phyloP scores from a whole-genome alignment of 1,140 invertebrate species.

The Drosophila triauraria region DNA sequence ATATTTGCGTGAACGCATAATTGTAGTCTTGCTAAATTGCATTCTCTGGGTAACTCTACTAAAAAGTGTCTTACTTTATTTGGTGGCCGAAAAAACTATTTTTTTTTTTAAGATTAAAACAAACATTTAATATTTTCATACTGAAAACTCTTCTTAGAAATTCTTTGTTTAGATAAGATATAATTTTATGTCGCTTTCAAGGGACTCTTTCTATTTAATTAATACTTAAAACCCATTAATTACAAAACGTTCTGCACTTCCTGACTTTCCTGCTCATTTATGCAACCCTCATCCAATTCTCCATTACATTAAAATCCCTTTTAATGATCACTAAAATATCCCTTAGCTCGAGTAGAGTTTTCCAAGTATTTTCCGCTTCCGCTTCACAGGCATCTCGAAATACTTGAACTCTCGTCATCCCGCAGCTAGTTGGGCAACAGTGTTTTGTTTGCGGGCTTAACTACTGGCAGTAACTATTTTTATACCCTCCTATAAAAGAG shows the following conservation, averaged over 20 bases:
- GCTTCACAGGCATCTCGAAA: neutral
- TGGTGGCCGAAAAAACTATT: neutral
- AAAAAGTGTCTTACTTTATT: neutral
- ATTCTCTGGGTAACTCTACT: neutral
- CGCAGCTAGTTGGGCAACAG: slow-evolving; percentile 14
- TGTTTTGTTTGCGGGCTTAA: slow-evolving; percentile 23
- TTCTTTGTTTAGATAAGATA: no score
- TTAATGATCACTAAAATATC: slow-evolving; percentile 15
- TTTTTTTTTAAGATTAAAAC: neutral
- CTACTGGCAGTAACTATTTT: slow-evolving; percentile 51
- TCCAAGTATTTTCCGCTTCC: neutral
- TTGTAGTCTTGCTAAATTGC: neutral
- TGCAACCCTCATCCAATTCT: neutral
- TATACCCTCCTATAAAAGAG: slow-evolving; percentile 41
- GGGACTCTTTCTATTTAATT: neutral
- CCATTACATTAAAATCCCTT: slow-evolving; percentile 1
- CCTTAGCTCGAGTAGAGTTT: slow-evolving; percentile 1
- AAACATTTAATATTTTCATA: neutral
- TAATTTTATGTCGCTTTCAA: neutral
- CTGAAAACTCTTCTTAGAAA: neutral
- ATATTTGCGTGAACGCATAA: neutral
- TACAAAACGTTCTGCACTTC: neutral
- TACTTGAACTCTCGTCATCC: neutral
- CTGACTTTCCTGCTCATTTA: neutral
- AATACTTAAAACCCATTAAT: neutral